Conservation (phyloP, 2,113 vertebrate genomes). For the Alces alces region DNA sequence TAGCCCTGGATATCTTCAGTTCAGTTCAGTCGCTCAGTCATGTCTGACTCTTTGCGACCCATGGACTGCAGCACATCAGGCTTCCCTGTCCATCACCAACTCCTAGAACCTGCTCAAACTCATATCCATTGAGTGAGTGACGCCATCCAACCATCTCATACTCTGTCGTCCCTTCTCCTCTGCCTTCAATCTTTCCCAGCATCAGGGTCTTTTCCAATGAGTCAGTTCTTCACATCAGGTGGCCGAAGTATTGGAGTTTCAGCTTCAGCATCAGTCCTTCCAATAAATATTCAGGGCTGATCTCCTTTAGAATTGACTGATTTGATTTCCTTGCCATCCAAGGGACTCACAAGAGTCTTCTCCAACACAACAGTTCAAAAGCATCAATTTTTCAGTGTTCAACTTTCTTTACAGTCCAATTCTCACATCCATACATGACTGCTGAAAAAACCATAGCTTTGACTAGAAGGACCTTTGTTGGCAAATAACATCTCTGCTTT, state of each 20-base stretch:
- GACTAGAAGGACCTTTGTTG: neutral
- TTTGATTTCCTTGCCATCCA: too few species aligned
- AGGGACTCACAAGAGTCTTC: too few species aligned
- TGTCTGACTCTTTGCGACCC: neutral
- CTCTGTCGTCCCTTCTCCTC: neutral
- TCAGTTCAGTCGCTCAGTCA: neutral
- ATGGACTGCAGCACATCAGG: neutral
- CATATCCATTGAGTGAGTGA: accelerated
- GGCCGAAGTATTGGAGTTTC: neutral
- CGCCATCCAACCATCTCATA: neutral
- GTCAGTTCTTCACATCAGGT: neutral
- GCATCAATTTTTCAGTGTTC: neutral
- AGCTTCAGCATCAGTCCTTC: neutral
- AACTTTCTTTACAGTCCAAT: neutral
- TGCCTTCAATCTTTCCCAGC: neutral
- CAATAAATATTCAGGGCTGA: neutral
- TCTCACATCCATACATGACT: neutral
- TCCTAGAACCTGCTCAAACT: neutral
- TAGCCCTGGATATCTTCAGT: neutral
- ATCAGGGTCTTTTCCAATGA: neutral
- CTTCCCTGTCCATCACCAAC: neutral
- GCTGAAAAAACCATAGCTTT: neutral
- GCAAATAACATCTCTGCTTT: neutral
- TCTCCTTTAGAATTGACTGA: too few species aligned
- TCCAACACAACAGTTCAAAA: too few species aligned